Percentiles rank a stretch among this genome's conserved stretches.
These are phyloP conservation scores for Synanthedon formicaeformis DNA, from an alignment of 2,888 invertebrate genomes.

Conservation along the genomic window DNA sequence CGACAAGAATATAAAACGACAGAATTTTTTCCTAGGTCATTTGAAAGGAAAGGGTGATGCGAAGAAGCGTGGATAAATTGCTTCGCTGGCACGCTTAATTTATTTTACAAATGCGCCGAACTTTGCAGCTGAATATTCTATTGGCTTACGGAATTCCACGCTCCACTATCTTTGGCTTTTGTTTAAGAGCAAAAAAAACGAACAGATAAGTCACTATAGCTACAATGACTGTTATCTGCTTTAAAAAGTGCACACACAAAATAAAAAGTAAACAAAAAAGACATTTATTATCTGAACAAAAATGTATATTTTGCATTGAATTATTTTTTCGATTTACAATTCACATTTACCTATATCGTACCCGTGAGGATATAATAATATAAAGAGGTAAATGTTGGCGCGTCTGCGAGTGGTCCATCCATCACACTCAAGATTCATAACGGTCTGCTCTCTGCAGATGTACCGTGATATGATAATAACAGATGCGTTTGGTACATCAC, in stretches of 20 bases:
- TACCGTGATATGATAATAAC: slow-evolving; percentile 37
- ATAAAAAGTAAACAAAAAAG: too few relatives aligned
- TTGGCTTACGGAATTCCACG: slow-evolving; percentile 18
- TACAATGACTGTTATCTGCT: too few relatives aligned
- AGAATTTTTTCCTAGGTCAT: slow-evolving; percentile 36
- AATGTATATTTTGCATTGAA: too few relatives aligned
- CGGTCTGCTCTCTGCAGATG: slow-evolving; percentile 45
- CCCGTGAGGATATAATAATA: neutral
- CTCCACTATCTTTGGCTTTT: slow-evolving; percentile 5
- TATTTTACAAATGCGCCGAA: slow-evolving; percentile 50
- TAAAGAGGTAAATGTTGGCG: neutral
- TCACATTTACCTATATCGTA: too few relatives aligned
- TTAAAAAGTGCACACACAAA: too few relatives aligned
- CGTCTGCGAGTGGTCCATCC: slow-evolving; percentile 31
- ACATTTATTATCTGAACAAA: too few relatives aligned
- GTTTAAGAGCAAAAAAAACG: slow-evolving; percentile 1
- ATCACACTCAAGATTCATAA: slow-evolving; percentile 59
- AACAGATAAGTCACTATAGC: neutral
- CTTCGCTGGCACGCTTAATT: slow-evolving; percentile 45
- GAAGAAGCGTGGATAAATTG: slow-evolving; percentile 45
- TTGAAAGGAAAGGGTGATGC: slow-evolving; percentile 31
- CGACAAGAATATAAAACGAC: slow-evolving; percentile 19
- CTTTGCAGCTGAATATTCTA: slow-evolving; percentile 33
- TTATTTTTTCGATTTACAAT: too few relatives aligned
- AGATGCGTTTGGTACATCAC: slow-evolving; percentile 33